Evolutionary conservation across 2,797 vertebrate species (phyloP).

Genomic region (Melanotaenia parkinsoni): DNA sequence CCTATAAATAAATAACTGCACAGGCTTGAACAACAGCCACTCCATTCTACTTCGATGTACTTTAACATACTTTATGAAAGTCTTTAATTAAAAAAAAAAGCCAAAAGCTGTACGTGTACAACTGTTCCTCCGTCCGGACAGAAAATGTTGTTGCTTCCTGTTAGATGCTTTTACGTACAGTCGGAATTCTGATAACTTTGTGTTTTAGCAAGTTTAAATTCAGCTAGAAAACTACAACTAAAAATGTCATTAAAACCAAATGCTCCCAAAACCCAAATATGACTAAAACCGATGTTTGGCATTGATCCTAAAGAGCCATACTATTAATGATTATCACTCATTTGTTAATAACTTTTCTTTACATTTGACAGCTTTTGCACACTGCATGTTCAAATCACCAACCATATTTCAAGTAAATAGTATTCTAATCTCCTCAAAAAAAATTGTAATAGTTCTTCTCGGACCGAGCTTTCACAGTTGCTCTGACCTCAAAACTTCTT

Average conservation of each 20-base stretch:
- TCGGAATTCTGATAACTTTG: conserved; percentile 20
- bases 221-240: background rate
- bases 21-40: background rate
- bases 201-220: background rate
- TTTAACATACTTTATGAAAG: conserved; percentile 21
- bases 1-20: background rate
- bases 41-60: conserved; percentile 23
- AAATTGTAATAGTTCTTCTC: background rate
- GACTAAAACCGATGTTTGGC: background rate
- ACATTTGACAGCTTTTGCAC: too few relatives aligned
- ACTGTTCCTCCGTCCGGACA: background rate
- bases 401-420: background rate
- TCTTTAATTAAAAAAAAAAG: background rate
- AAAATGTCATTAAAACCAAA: background rate
- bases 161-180: conserved; percentile 42
- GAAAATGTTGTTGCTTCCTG: conserved; percentile 49
- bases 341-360: too few relatives aligned
- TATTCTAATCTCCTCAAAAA: background rate
- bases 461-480: background rate
- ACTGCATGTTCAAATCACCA: background rate
- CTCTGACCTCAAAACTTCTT: too few relatives aligned
- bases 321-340: background rate
- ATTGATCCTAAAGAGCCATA: background rate
- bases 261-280: background rate
- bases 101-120: background rate